Conservation (phyloP, 2,113 vertebrate genomes). For the Mystacornis crossleyi region DNA sequence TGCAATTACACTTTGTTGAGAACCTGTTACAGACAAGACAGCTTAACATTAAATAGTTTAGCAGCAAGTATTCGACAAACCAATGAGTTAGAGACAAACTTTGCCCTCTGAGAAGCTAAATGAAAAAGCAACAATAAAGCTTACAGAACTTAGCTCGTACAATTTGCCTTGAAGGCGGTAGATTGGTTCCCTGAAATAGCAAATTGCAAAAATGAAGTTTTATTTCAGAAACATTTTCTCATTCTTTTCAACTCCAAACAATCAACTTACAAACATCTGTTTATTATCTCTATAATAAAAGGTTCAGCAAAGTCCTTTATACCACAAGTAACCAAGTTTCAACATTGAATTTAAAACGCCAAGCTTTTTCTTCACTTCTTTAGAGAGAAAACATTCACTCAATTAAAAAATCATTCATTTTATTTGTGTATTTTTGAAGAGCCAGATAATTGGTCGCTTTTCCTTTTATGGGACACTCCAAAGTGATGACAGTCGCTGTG, state of each 20-base stretch:
- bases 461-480: slow-evolving; percentile 27
- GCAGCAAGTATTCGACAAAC: slow-evolving; percentile 72
- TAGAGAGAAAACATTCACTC: background rate
- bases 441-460: background rate
- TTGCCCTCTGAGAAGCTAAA: slow-evolving; percentile 76
- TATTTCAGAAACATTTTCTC: slow-evolving; percentile 76
- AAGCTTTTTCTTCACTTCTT: background rate
- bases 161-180: slow-evolving; percentile 90
- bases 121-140: slow-evolving; percentile 83
- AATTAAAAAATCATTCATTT: slow-evolving; percentile 3
- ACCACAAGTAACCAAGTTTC: background rate
- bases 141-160: slow-evolving; percentile 92
- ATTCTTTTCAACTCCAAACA: slow-evolving; percentile 73
- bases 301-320: slow-evolving; percentile 55
- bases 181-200: slow-evolving; percentile 88
- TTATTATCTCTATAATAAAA: slow-evolving; percentile 63
- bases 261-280: slow-evolving; percentile 60
- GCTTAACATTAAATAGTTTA: slow-evolving; percentile 63
- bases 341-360: background rate
- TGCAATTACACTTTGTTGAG: slow-evolving; percentile 62
- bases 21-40: slow-evolving; percentile 65
- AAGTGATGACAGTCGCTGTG: background rate
- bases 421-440: slow-evolving; percentile 24
- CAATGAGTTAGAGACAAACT: slow-evolving; percentile 74
- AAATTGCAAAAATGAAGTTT: slow-evolving; percentile 78